phyloP scores from a whole-genome alignment of 1,140 invertebrate genomes.

The Drosophila arawakana region DNA sequence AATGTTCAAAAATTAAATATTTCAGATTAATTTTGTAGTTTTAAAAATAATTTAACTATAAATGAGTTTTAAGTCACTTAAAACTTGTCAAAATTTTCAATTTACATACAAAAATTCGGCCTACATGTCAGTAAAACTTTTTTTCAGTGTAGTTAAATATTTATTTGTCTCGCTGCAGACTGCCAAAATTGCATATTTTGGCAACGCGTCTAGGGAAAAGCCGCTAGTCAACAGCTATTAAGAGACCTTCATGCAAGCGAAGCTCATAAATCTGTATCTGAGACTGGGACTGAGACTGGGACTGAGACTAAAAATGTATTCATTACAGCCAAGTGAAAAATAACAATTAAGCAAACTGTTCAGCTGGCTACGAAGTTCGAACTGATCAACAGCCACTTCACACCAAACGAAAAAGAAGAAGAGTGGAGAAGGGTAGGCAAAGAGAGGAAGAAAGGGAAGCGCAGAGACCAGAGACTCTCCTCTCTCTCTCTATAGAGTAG shows the following conservation, averaged over 20 bases:
- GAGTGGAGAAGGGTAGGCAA: neutral
- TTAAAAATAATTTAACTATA: no score
- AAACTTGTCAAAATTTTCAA: no score
- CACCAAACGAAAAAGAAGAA: conserved; percentile 17
- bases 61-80: no score
- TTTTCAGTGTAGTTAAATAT: no score
- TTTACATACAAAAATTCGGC: no score
- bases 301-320: conserved; percentile 9
- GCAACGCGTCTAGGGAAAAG: neutral
- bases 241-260: conserved; percentile 16
- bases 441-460: neutral
- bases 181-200: neutral
- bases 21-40: no score
- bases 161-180: no score
- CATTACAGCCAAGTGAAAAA: conserved; percentile 53
- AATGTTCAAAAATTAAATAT: no score
- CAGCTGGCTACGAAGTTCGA: conserved; percentile 7
- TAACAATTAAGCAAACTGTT: conserved; percentile 72
- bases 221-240: conserved; percentile 4
- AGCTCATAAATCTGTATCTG: conserved; percentile 2
- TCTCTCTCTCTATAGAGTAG: neutral
- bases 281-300: conserved; percentile 1
- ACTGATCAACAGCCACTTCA: conserved; percentile 35
- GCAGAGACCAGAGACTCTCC: neutral
- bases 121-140: no score